phyloP scores from a whole-genome alignment of 1,140 invertebrate species.

The Dendrolimus punctatus region DNA sequence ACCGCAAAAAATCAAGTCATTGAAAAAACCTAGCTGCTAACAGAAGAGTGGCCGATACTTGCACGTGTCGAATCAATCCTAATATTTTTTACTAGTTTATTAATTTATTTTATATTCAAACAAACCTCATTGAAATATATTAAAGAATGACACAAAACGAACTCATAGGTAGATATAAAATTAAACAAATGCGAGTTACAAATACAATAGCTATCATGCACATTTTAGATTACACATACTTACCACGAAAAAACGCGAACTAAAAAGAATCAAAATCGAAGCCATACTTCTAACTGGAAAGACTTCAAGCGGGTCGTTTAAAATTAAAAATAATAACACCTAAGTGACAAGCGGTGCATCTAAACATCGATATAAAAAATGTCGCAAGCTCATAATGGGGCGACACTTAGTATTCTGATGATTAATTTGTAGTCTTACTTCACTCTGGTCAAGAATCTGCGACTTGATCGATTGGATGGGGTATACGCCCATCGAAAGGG shows the following conservation, averaged over 20 bases:
- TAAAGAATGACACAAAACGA: too few relatives aligned
- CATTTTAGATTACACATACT: conserved; percentile 21
- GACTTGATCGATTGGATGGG: conserved; percentile 90
- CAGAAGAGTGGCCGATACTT: too few relatives aligned
- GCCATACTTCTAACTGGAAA: conserved; percentile 7
- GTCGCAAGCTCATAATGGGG: conserved; percentile 55
- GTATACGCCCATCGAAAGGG: conserved; percentile 89
- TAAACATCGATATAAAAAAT: conserved; percentile 55
- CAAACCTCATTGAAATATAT: too few relatives aligned
- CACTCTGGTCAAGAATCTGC: conserved; percentile 85
- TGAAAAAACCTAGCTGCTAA: too few relatives aligned
- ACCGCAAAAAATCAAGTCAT: too few relatives aligned
- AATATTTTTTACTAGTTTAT: too few relatives aligned
- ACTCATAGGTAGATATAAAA: conserved; percentile 9
- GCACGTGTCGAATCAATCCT: too few relatives aligned
- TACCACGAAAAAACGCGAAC: conserved; percentile 19
- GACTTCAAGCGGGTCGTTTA: conserved; percentile 24
- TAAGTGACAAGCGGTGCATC: conserved; percentile 67
- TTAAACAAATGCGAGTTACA: conserved; percentile 7
- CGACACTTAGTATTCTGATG: conserved; percentile 48
- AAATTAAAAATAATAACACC: conserved; percentile 43
- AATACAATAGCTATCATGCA: conserved; percentile 19
- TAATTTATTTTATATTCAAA: too few relatives aligned
- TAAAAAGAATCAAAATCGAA: conserved; percentile 13
- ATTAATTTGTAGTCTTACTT: conserved; percentile 82